Percentiles rank a stretch among this genome's conserved stretches.
Conservation (phyloP, 2,888 invertebrate genomes). For the Hermaeophaga mercurialis region DNA sequence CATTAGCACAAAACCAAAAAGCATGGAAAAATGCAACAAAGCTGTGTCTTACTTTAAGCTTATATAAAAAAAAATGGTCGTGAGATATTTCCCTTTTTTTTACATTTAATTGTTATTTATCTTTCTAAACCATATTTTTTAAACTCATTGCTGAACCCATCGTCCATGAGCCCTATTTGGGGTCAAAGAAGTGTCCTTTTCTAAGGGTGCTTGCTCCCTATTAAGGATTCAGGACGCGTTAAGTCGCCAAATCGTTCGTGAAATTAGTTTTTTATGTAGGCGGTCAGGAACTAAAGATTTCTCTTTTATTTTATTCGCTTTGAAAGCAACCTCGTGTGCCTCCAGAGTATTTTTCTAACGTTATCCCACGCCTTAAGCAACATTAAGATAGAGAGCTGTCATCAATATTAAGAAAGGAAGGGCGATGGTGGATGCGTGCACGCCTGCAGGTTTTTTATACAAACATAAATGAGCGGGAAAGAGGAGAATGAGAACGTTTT, state of each 20-base stretch:
- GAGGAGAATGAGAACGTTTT: no score
- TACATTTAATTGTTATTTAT: no score
- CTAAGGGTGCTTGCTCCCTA: not conserved
- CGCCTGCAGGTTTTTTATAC: slow-evolving; percentile 2
- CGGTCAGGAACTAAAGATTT: slow-evolving; percentile 2
- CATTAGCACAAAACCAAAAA: no score
- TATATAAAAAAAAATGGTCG: no score
- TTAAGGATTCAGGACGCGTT: slow-evolving; percentile 22
- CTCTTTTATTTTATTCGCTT: slow-evolving; percentile 9
- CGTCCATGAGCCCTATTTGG: no score
- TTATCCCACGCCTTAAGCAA: not conserved
- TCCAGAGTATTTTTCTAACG: not conserved
- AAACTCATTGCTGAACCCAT: no score
- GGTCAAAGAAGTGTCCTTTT: no score
- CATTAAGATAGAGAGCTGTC: slow-evolving; percentile 9
- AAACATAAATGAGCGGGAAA: not conserved
- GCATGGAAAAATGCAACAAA: no score
- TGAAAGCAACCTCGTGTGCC: not conserved
- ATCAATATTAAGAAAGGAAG: slow-evolving; percentile 10
- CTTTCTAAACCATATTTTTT: no score
- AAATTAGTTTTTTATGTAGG: slow-evolving; percentile 21
- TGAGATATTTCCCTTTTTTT: no score
- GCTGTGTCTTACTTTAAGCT: no score
- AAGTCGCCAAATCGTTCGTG: slow-evolving; percentile 18
- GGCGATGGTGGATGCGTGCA: not conserved